Evolutionary conservation across 2,113 vertebrate genomes (phyloP).

Genomic region (Pelusios castaneus): DNA sequence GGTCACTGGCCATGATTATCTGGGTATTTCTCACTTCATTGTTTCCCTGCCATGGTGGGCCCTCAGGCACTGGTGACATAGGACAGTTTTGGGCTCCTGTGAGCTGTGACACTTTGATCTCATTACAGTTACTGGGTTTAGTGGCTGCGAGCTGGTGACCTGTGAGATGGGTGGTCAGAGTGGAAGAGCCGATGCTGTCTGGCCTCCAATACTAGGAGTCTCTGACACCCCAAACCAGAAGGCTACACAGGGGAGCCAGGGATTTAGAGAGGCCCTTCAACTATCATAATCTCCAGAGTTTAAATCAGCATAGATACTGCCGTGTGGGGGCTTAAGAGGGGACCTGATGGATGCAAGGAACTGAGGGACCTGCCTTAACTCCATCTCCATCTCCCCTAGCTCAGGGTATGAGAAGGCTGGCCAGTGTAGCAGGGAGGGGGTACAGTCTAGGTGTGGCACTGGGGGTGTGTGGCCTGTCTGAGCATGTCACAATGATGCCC

Average conservation of each 20-base stretch:
- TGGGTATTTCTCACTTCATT: background rate
- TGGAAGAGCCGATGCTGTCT: background rate
- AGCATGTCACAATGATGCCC: background rate
- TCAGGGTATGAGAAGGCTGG: background rate
- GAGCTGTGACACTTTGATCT: background rate
- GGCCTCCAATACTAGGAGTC: background rate
- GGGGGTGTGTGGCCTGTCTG: background rate
- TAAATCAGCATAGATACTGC: background rate
- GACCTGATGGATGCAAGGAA: background rate
- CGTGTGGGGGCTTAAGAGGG: background rate
- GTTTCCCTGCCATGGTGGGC: background rate
- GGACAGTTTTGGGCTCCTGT: background rate
- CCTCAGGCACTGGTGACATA: background rate
- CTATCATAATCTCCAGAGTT: background rate
- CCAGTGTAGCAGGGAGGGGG: background rate
- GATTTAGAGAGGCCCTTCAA: background rate
- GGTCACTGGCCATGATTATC: background rate
- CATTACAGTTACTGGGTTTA: background rate
- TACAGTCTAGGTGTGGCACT: background rate
- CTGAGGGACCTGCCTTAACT: background rate
- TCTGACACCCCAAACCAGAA: background rate
- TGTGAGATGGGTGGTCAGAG: background rate
- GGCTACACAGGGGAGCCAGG: background rate
- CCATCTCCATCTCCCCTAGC: background rate
- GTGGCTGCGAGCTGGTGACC: background rate